phyloP scores from a whole-genome alignment of 2,113 vertebrate genomes.

The Syngnathus typhle region DNA sequence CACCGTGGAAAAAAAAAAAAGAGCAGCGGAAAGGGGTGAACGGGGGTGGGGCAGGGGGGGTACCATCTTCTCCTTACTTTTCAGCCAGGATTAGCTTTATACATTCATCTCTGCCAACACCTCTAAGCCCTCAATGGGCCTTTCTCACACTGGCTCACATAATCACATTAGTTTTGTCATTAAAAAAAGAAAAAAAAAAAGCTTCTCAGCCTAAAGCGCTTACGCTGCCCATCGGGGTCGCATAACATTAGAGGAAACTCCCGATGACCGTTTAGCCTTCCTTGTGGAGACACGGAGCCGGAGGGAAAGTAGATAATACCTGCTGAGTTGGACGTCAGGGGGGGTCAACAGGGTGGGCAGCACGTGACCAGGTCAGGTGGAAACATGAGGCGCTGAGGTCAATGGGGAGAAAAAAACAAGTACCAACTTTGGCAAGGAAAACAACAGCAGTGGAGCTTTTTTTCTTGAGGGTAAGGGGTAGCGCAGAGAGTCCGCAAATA shows the following conservation, averaged over 20 bases:
- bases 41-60: slow-evolving; percentile 74
- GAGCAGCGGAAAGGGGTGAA: slow-evolving; percentile 57
- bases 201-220: slow-evolving; percentile 72
- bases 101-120: slow-evolving; percentile 98
- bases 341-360: neutral
- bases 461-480: too few relatives aligned
- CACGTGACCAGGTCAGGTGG: neutral
- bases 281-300: neutral
- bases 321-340: neutral
- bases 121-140: slow-evolving; percentile 87
- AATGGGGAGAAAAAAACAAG: neutral
- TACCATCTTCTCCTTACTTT: slow-evolving; percentile 89
- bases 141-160: slow-evolving; percentile 93
- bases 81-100: slow-evolving; percentile 96
- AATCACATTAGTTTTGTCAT: slow-evolving; percentile 99
- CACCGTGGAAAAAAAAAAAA: slow-evolving; percentile 70
- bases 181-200: slow-evolving; percentile 73
- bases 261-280: neutral
- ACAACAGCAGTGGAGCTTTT: neutral
- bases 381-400: neutral
- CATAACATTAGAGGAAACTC: slow-evolving; percentile 22
- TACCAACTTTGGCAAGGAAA: neutral
- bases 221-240: slow-evolving; percentile 85
- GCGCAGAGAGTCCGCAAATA: too few relatives aligned
- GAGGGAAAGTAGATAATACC: neutral